Percentiles rank a stretch among this genome's conserved stretches.
Conservation (phyloP, 2,888 invertebrate genomes). For the Chydorus sphaericus region DNA sequence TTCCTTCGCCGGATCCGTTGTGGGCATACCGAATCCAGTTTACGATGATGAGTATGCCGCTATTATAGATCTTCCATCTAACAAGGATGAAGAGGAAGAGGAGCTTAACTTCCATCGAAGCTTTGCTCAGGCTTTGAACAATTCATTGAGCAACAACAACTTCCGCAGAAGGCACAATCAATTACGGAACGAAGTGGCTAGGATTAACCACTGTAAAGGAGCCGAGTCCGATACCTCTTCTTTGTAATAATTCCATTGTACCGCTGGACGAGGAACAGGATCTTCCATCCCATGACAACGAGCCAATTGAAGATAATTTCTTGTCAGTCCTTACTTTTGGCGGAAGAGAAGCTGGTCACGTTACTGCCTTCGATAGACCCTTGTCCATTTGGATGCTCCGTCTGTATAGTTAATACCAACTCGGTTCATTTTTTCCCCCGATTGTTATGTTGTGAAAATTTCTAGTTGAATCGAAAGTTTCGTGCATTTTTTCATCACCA, state of each 20-base stretch:
- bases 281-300: not conserved
- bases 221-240: not conserved
- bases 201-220: not conserved
- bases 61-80: too few species aligned
- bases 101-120: not conserved
- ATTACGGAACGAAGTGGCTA: not conserved
- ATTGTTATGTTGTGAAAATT: too few species aligned
- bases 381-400: constrained; percentile 65
- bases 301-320: not conserved
- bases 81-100: not conserved
- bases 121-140: constrained; percentile 9
- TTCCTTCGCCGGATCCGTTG: not conserved
- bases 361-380: constrained; percentile 57
- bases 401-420: constrained; percentile 26
- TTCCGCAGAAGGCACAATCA: not conserved
- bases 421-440: not conserved
- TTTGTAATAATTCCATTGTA: not conserved
- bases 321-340: constrained; percentile 34
- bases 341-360: constrained; percentile 62
- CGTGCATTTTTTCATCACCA: too few species aligned
- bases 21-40: constrained; percentile 2
- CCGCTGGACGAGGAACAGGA: not conserved
- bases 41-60: not conserved
- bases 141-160: not conserved
- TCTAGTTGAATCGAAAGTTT: too few species aligned